Evolutionary conservation across 2,113 vertebrate genomes (phyloP).

Genomic region (Steatornis caripensis): DNA sequence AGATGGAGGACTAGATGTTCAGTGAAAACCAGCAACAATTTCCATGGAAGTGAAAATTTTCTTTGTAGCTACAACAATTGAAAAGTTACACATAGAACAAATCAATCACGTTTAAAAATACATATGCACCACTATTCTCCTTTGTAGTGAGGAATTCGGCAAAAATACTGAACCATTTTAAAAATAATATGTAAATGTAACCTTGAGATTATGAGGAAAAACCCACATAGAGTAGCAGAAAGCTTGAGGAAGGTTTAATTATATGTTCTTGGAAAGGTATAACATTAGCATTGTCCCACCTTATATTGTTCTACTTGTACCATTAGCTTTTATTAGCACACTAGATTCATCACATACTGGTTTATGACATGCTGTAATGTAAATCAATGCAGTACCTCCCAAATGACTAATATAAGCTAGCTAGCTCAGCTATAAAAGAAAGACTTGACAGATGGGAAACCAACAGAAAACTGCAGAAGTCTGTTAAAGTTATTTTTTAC

Average conservation of each 20-base stretch:
- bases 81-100: neutral
- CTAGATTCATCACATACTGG: conserved; percentile 9
- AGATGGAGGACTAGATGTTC: neutral
- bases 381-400: conserved; percentile 52
- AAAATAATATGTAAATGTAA: neutral
- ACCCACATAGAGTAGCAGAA: neutral
- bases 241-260: conserved; percentile 7
- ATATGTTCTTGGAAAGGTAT: neutral
- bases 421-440: conserved; percentile 38
- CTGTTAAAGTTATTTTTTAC: conserved; percentile 15
- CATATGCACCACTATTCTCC: neutral
- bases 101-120: neutral
- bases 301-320: conserved; percentile 46
- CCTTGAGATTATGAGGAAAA: neutral
- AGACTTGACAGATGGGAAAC: conserved; percentile 49
- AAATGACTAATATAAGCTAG: conserved; percentile 41
- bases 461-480: conserved; percentile 24
- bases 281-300: conserved; percentile 39
- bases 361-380: conserved; percentile 27
- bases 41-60: neutral
- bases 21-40: neutral
- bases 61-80: neutral
- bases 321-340: conserved; percentile 63
- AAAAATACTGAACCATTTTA: neutral
- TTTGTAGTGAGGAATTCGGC: neutral